Percentiles rank a stretch among this genome's conserved stretches.
These are phyloP conservation scores for Pollimyrus isidori DNA, from an alignment of 2,113 vertebrate species.

Conservation along the genomic window DNA sequence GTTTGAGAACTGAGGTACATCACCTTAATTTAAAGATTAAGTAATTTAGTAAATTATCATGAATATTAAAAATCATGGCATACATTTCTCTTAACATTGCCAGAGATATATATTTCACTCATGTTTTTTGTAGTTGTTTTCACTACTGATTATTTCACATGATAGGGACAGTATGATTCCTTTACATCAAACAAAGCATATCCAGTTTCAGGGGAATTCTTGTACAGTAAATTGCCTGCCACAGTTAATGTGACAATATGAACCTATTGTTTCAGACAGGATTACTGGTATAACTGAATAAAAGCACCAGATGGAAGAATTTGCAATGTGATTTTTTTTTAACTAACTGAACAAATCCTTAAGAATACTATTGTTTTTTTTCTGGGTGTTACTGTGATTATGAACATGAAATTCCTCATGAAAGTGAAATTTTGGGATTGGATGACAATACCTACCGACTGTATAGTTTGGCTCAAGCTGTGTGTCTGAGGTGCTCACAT, in stretches of 20 bases:
- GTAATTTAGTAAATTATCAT: background rate
- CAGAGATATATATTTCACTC: background rate
- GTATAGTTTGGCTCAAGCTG: background rate
- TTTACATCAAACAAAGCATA: background rate
- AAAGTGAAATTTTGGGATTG: background rate
- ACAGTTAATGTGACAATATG: conserved; percentile 4
- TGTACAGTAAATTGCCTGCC: background rate
- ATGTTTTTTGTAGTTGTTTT: background rate
- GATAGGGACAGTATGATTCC: background rate
- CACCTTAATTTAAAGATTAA: background rate
- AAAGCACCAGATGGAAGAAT: background rate
- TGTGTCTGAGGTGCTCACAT: background rate
- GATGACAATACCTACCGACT: background rate
- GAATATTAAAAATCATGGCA: background rate
- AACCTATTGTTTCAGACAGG: background rate
- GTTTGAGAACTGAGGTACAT: background rate
- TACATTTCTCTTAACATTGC: background rate
- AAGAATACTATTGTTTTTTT: background rate
- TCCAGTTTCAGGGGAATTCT: background rate
- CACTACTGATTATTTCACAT: background rate
- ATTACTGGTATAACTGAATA: background rate
- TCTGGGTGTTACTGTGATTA: background rate
- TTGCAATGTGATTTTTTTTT: background rate
- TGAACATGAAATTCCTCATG: background rate
- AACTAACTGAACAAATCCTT: background rate